Evolutionary conservation across 2,888 invertebrate species (phyloP).

Genomic region (Eupithecia abbreviata): DNA sequence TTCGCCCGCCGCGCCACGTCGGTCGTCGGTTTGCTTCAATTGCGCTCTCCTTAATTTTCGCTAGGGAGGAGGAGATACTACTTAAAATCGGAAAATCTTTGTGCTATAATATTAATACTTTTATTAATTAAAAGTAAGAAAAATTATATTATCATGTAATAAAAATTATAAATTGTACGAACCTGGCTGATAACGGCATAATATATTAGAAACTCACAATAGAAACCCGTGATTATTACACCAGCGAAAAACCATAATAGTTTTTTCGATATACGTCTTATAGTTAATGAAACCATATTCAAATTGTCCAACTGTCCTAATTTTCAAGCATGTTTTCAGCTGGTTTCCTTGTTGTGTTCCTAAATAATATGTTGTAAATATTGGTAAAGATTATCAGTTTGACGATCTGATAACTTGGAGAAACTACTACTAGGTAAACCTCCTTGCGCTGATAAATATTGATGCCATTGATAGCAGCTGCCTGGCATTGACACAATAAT

Average conservation of each 20-base stretch:
- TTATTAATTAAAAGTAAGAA: neutral
- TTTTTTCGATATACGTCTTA: slow-evolving; percentile 65
- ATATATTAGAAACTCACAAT: slow-evolving; percentile 73
- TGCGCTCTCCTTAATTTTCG: neutral
- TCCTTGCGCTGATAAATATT: neutral
- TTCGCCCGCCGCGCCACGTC: too few species aligned
- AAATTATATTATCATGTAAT: slow-evolving; percentile 4
- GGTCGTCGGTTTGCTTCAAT: neutral
- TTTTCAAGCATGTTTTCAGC: neutral
- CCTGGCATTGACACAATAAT: neutral
- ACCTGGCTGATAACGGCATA: slow-evolving; percentile 70
- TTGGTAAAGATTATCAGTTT: neutral
- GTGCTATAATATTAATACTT: neutral
- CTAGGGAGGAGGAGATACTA: neutral
- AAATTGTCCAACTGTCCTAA: neutral
- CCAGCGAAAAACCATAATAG: slow-evolving; percentile 57
- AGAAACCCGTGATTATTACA: slow-evolving; percentile 58
- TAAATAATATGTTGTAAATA: neutral
- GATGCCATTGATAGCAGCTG: neutral
- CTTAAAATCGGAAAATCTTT: neutral
- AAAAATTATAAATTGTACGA: slow-evolving; percentile 39
- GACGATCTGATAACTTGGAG: neutral
- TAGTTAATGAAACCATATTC: slow-evolving; percentile 38
- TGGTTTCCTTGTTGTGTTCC: neutral
- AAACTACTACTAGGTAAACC: slow-evolving; percentile 4